phyloP scores from a whole-genome alignment of 2,888 invertebrate species.

The Hypsopygia costalis region DNA sequence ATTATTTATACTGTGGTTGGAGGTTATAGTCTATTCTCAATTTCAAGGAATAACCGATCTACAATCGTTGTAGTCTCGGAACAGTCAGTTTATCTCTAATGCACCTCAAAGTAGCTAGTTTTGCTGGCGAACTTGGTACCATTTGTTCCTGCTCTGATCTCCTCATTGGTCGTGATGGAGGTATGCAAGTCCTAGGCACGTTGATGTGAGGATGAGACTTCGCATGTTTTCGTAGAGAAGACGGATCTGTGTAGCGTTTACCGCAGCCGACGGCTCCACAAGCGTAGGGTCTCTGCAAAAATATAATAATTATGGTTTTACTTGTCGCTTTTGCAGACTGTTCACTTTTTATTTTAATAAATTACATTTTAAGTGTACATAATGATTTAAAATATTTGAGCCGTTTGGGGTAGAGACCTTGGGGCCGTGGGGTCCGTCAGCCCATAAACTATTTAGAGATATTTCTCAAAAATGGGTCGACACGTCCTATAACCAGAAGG shows the following conservation, averaged over 20 bases:
- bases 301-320: background rate
- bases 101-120: slow-evolving; percentile 60
- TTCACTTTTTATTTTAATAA: too few species aligned
- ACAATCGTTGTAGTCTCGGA: slow-evolving; percentile 56
- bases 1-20: too few species aligned
- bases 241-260: slow-evolving; percentile 96
- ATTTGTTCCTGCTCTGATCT: slow-evolving; percentile 52
- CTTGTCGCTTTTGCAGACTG: too few species aligned
- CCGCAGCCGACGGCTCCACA: slow-evolving; percentile 93
- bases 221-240: slow-evolving; percentile 94
- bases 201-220: slow-evolving; percentile 86
- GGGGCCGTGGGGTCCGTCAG: too few species aligned
- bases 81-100: slow-evolving; percentile 68
- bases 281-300: slow-evolving; percentile 92
- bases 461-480: too few species aligned
- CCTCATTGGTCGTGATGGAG: slow-evolving; percentile 48
- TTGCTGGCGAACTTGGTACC: slow-evolving; percentile 69
- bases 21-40: too few species aligned
- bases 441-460: too few species aligned
- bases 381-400: too few species aligned
- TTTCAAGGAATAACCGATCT: too few species aligned
- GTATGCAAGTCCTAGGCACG: slow-evolving; percentile 61
- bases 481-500: too few species aligned
- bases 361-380: too few species aligned
- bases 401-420: too few species aligned